A percentile compares a stretch with the other conserved stretches of the same genome.
These are phyloP conservation scores for Melospiza georgiana DNA, from an alignment of 2,113 vertebrate species.

Conservation along the genomic window DNA sequence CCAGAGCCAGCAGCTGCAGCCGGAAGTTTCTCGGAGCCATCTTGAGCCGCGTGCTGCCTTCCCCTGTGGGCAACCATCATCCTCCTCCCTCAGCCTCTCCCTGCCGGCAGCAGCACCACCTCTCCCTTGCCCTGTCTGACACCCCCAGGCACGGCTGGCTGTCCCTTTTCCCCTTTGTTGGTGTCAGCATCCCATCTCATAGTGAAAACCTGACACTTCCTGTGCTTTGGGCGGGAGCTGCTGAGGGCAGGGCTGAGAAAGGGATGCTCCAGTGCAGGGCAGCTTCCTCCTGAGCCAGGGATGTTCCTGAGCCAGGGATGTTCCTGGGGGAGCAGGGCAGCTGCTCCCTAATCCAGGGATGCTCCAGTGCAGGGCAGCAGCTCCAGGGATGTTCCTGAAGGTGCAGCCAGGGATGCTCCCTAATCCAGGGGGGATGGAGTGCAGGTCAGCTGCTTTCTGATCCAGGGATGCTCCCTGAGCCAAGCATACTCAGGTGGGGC, in stretches of 20 bases:
- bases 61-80: background rate
- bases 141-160: background rate
- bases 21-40: background rate
- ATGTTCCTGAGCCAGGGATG: no score
- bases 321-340: no score
- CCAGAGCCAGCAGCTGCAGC: background rate
- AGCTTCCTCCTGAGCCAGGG: no score
- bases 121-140: background rate
- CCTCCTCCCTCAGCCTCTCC: background rate
- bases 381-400: no score
- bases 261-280: no score
- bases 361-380: background rate
- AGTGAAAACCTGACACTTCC: slow-evolving; percentile 22
- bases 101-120: background rate
- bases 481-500: background rate
- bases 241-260: background rate
- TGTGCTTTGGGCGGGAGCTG: background rate
- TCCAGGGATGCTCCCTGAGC: background rate
- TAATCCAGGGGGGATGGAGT: no score
- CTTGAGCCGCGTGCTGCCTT: background rate
- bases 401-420: no score
- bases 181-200: background rate
- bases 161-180: background rate
- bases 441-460: background rate
- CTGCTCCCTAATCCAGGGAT: background rate